These are phyloP conservation scores for Polymixis flavicincta DNA, from an alignment of 2,888 invertebrate genomes.

Conservation along the genomic window DNA sequence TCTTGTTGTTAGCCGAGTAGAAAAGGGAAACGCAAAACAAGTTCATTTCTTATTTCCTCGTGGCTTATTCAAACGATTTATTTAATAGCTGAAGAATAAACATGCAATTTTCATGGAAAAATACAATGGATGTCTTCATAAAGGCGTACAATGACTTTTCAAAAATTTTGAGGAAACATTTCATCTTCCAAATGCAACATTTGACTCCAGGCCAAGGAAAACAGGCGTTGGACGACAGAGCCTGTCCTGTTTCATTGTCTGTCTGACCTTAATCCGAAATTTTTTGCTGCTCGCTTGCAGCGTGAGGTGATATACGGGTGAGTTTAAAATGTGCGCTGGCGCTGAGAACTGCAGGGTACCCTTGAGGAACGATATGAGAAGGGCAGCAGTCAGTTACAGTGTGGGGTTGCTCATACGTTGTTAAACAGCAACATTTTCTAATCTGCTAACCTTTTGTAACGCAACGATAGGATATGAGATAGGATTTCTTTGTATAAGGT, in stretches of 20 bases:
- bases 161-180: slow-evolving; percentile 69
- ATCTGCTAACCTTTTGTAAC: too few relatives aligned
- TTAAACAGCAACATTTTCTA: too few relatives aligned
- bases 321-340: neutral
- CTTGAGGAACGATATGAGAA: too few relatives aligned
- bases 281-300: slow-evolving; percentile 80
- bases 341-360: neutral
- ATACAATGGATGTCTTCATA: slow-evolving; percentile 51
- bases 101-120: slow-evolving; percentile 48
- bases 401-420: too few relatives aligned
- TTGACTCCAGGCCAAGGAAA: slow-evolving; percentile 80
- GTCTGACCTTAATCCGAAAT: slow-evolving; percentile 81
- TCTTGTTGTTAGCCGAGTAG: slow-evolving; percentile 43
- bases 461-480: too few relatives aligned
- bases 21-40: slow-evolving; percentile 26
- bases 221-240: slow-evolving; percentile 76
- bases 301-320: slow-evolving; percentile 63
- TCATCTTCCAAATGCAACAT: slow-evolving; percentile 80
- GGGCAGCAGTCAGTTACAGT: too few relatives aligned
- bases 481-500: too few relatives aligned
- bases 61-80: slow-evolving; percentile 53
- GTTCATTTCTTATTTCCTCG: slow-evolving; percentile 49
- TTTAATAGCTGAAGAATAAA: slow-evolving; percentile 53
- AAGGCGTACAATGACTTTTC: slow-evolving; percentile 60
- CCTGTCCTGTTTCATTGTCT: slow-evolving; percentile 79